Evolutionary conservation across 2,888 invertebrate species (phyloP).

Genomic region (Orthosia cruda): DNA sequence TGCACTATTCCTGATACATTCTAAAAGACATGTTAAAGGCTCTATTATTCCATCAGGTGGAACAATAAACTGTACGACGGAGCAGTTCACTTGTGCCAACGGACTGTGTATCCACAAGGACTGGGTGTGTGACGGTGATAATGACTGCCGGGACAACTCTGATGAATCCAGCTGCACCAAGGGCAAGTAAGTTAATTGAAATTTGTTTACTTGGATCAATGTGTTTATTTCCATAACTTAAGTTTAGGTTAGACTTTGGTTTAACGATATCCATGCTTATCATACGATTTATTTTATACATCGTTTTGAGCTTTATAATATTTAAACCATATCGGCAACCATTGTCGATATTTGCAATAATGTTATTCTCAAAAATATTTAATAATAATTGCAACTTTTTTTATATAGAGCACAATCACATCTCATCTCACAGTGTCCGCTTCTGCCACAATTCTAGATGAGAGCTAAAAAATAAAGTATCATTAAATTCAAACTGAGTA

Average conservation of each 20-base stretch:
- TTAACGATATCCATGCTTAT: neutral
- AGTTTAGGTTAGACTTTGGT: neutral
- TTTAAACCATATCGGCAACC: neutral
- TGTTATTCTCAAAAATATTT: neutral
- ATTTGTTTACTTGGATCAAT: neutral
- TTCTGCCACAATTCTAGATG: too few relatives aligned
- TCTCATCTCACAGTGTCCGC: too few relatives aligned
- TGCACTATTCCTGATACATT: neutral
- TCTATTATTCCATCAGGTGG: constrained; percentile 72
- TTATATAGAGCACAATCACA: neutral
- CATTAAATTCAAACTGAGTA: neutral
- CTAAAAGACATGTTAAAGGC: neutral
- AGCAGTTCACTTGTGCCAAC: constrained; percentile 95
- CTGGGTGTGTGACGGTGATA: constrained; percentile 95
- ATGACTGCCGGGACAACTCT: constrained; percentile 95
- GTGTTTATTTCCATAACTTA: neutral
- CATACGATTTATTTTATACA: too few relatives aligned
- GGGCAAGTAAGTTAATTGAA: constrained; percentile 90
- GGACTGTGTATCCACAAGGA: constrained; percentile 95
- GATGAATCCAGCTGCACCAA: constrained; percentile 95
- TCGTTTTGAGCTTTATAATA: neutral
- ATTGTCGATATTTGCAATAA: neutral
- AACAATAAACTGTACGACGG: constrained; percentile 92
- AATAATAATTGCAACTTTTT: neutral
- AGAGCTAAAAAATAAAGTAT: neutral